Evolutionary conservation across 1,140 invertebrate genomes (phyloP).

Genomic region (Drosophila saltans): DNA sequence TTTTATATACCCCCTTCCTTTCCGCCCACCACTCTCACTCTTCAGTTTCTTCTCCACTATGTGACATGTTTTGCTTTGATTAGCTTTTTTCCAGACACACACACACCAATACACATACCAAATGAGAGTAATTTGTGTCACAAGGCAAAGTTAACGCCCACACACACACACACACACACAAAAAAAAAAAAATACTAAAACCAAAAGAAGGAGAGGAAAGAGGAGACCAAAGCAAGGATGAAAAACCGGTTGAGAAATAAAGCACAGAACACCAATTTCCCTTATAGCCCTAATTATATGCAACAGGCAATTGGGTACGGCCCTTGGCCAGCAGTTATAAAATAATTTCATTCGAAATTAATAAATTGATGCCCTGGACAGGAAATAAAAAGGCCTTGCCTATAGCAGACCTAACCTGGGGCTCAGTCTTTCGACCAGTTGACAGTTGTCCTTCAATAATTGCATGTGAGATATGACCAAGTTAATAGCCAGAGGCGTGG

Average conservation of each 20-base stretch:
- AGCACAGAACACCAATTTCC: slow-evolving; percentile 48
- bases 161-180: not conserved
- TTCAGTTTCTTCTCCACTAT: not conserved
- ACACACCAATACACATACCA: not conserved
- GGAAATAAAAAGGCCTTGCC: slow-evolving; percentile 47
- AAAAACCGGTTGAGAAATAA: slow-evolving; percentile 33
- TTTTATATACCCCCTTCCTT: slow-evolving; percentile 46
- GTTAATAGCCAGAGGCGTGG: slow-evolving; percentile 9
- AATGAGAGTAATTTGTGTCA: slow-evolving; percentile 72
- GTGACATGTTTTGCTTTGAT: slow-evolving; percentile 75
- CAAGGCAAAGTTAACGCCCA: slow-evolving; percentile 66
- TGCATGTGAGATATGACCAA: slow-evolving; percentile 14
- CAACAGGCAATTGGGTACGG: slow-evolving; percentile 58
- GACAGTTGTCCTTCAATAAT: slow-evolving; percentile 20
- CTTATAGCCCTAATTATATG: slow-evolving; percentile 68
- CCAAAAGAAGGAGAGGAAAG: not conserved
- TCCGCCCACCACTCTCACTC: slow-evolving; percentile 15
- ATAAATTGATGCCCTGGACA: slow-evolving; percentile 70
- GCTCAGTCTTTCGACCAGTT: not conserved
- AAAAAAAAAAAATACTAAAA: not conserved
- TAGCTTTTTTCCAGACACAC: slow-evolving; percentile 56
- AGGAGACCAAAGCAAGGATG: not conserved
- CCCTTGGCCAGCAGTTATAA: slow-evolving; percentile 44
- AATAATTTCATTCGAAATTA: slow-evolving; percentile 76
- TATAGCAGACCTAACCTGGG: slow-evolving; percentile 46